phyloP scores from a whole-genome alignment of 1,140 invertebrate genomes.

The Pseudoatta argentina region DNA sequence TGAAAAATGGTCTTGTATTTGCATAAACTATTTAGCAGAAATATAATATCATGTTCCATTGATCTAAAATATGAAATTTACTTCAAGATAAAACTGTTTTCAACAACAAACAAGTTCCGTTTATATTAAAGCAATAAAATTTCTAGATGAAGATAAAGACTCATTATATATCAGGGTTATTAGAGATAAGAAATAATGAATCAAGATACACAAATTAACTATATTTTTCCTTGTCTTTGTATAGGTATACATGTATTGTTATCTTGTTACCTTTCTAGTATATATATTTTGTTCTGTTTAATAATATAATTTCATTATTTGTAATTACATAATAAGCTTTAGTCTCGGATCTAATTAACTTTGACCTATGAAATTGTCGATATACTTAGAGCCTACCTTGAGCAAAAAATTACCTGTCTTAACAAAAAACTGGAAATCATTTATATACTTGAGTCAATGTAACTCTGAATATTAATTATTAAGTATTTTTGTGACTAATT shows the following conservation, averaged over 20 bases:
- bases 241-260: no score
- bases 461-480: background rate
- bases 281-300: background rate
- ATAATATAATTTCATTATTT: background rate
- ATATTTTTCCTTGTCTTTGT: background rate
- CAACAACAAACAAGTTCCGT: background rate
- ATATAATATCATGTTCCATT: background rate
- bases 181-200: background rate
- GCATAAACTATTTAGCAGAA: background rate
- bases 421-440: background rate
- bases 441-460: background rate
- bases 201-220: slow-evolving; percentile 7
- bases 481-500: background rate
- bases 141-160: background rate
- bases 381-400: background rate
- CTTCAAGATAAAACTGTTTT: background rate
- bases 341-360: background rate
- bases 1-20: background rate
- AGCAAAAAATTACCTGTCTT: background rate
- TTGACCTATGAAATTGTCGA: background rate
- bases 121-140: background rate
- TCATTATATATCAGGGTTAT: background rate
- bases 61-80: background rate
- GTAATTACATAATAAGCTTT: background rate
- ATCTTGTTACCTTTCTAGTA: background rate